Conservation (phyloP, 1,140 invertebrate genomes). For the Leptinotarsa lineolata region DNA sequence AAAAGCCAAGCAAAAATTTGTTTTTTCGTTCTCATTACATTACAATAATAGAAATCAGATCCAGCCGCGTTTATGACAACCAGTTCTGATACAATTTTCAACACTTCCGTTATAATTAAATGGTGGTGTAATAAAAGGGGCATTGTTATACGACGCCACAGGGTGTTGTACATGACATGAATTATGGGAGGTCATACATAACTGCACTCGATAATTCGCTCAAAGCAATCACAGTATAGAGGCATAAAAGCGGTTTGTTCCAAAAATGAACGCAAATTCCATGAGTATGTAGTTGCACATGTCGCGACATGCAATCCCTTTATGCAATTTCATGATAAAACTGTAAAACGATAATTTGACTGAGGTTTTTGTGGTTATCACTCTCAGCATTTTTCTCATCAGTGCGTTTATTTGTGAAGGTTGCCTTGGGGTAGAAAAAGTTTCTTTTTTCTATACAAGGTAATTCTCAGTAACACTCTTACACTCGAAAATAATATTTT, state of each 20-base stretch:
- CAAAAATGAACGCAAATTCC: not conserved
- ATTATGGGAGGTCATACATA: slow-evolving; percentile 15
- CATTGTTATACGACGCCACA: slow-evolving; percentile 21
- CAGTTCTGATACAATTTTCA: slow-evolving; percentile 20
- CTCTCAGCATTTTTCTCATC: too few relatives aligned
- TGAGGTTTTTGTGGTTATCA: too few relatives aligned
- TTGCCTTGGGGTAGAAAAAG: too few relatives aligned
- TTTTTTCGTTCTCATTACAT: too few relatives aligned
- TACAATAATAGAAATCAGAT: not conserved
- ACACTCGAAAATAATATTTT: too few relatives aligned
- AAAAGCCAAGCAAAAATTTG: too few relatives aligned
- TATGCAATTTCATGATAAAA: too few relatives aligned
- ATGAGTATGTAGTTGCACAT: not conserved
- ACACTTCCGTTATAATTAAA: slow-evolving; percentile 22
- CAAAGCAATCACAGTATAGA: slow-evolving; percentile 2
- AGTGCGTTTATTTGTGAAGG: too few relatives aligned
- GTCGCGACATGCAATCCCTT: too few relatives aligned
- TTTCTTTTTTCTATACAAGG: too few relatives aligned
- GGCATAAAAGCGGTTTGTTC: slow-evolving; percentile 8
- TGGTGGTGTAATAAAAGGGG: slow-evolving; percentile 12
- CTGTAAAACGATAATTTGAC: too few relatives aligned
- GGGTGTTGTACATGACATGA: slow-evolving; percentile 20
- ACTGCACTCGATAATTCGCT: slow-evolving; percentile 6
- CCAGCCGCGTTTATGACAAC: not conserved
- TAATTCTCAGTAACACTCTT: too few relatives aligned